Evolutionary conservation across 2,888 invertebrate genomes (phyloP), one percentile per base, ranked within the genome.

Genomic region (Phaedon cochleariae): DNA sequence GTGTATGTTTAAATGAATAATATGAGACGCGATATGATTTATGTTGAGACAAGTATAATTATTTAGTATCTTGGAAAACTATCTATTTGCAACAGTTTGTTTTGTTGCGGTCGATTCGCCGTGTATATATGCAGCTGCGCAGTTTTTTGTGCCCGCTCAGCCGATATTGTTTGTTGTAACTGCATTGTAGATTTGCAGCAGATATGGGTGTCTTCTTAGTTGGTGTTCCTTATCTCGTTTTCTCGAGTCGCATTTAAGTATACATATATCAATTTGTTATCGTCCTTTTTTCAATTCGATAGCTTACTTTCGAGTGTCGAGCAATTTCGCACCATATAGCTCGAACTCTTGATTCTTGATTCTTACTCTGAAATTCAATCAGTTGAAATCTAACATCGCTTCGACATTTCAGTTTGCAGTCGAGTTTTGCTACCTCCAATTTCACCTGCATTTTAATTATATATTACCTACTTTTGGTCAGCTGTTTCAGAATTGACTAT

Each of bases 1-100:
- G 65, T 62, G 67, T 69, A 68, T 69, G 68, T 61, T 53, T 64
- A 71, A 73, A 75, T 72, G 70, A 65, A 74, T 73, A 71, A 74
- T 68, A 55, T 61, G 20, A 26, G 41, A 34, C 29, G 5, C 59
- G 46, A 53, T 60, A 57, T 65, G 65, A 65, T 65, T 65, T 65
- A 65, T 65, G 57, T 49, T n/a, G 57, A 46, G 61, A 61, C 60
- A 57, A 61, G 57, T 60, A 59, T 65, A 60, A 65, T 65, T 60
- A 60, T 64, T 64, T 58, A 21, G 12, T 57, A 57, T 57, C 57
- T 57, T 29, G 57, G 26, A 26, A 55, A 45, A 57, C 41, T 57
- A 41, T 57, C 26, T 45, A 57, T 46, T 22, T 12, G 22, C 55
- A 55, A 21, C 49, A 49, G 22, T 55, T 57, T 57, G 57, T 45